A percentile compares a stretch with the other conserved stretches of the same genome.
These are phyloP conservation scores for Saccopteryx bilineata DNA, from an alignment of 2,113 vertebrate genomes.

Conservation along the genomic window DNA sequence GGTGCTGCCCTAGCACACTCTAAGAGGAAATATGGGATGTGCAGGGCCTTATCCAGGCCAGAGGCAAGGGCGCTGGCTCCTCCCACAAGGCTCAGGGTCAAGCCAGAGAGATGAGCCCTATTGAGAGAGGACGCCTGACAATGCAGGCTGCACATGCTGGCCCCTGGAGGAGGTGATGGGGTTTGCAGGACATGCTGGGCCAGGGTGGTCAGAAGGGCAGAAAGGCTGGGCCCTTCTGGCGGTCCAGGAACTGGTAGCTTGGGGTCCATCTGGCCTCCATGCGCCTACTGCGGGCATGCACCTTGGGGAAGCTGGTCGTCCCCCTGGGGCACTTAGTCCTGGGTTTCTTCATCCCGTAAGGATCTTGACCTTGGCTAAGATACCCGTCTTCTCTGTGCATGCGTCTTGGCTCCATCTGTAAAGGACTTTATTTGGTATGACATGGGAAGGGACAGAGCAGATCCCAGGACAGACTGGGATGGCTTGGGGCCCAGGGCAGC, in stretches of 20 bases:
- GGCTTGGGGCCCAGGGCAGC: background rate
- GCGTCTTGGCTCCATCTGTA: background rate
- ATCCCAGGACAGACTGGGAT: background rate
- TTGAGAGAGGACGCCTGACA: background rate
- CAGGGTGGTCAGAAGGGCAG: background rate
- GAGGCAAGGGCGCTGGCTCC: rapidly evolving
- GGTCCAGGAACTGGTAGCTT: background rate
- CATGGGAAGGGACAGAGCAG: background rate
- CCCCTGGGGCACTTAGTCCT: background rate
- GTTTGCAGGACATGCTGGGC: background rate
- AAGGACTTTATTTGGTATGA: background rate
- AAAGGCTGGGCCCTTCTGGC: background rate
- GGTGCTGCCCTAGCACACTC: rapidly evolving
- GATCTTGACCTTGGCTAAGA: background rate
- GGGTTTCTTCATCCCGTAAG: background rate
- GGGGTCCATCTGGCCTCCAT: background rate
- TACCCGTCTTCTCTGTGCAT: background rate
- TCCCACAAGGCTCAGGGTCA: rapidly evolving
- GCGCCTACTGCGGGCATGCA: background rate
- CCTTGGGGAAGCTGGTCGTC: background rate
- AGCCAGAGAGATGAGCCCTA: background rate
- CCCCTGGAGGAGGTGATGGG: background rate
- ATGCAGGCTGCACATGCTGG: background rate
- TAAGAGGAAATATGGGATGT: rapidly evolving
- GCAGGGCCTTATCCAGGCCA: background rate